Evolutionary conservation across 2,888 invertebrate species (phyloP).

Genomic region (Melipona bicolor): DNA sequence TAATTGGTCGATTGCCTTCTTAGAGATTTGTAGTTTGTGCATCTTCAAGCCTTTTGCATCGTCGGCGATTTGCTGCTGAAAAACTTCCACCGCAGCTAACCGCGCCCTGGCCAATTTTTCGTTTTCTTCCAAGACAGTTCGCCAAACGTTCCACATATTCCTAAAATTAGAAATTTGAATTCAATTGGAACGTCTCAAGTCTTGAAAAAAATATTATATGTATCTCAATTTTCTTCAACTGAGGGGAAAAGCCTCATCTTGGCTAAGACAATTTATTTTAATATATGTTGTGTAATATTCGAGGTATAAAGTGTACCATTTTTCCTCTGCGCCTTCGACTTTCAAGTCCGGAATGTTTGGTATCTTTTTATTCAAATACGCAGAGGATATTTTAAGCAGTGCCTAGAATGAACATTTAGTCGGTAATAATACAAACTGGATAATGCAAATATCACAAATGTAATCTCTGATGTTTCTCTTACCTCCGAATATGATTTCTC

Average conservation of each 20-base stretch:
- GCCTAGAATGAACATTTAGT: slow-evolving; percentile 86
- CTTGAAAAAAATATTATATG: background rate
- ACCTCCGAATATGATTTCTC: slow-evolving; percentile 98
- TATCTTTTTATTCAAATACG: slow-evolving; percentile 96
- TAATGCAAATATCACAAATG: background rate
- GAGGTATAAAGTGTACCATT: slow-evolving; percentile 88
- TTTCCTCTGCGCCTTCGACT: slow-evolving; percentile 94
- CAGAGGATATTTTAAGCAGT: slow-evolving; percentile 94
- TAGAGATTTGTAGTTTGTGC: slow-evolving; percentile 93
- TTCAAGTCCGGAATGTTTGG: slow-evolving; percentile 96
- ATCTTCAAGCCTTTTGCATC: slow-evolving; percentile 94
- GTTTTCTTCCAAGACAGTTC: slow-evolving; percentile 97
- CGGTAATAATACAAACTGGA: background rate
- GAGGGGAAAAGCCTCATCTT: background rate
- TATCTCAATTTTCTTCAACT: background rate
- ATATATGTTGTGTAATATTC: background rate
- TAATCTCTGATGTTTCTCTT: slow-evolving; percentile 75
- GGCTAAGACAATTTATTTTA: background rate
- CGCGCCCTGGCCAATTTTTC: slow-evolving; percentile 96
- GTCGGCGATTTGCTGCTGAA: slow-evolving; percentile 97
- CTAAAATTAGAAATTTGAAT: slow-evolving; percentile 84
- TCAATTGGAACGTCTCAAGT: no score
- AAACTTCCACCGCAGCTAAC: slow-evolving; percentile 96
- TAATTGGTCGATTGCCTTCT: slow-evolving; percentile 93
- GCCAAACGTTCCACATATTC: slow-evolving; percentile 99